These are phyloP conservation scores for cattle (Bos taurus) DNA, from an alignment of 2,113 vertebrate genomes.

Conservation along the genomic window DNA sequence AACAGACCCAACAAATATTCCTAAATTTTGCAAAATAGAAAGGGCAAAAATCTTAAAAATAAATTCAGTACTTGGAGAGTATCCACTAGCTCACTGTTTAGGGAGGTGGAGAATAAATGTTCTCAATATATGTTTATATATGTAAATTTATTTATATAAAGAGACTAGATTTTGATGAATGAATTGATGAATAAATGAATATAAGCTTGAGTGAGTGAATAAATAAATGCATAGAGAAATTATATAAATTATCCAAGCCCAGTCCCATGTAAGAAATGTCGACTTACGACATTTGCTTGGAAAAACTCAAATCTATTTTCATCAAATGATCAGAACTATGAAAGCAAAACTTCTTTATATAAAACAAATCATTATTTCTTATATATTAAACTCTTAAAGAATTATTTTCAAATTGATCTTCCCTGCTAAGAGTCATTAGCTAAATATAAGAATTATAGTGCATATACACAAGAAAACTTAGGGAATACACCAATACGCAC, in stretches of 20 bases:
- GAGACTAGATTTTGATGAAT: not conserved
- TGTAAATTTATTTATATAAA: not conserved
- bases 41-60: not conserved
- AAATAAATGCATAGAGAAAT: not conserved
- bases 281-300: not conserved
- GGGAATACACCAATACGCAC: not conserved
- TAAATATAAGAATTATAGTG: not conserved
- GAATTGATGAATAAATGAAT: not conserved
- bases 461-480: not conserved
- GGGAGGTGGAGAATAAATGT: not conserved
- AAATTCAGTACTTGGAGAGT: not conserved
- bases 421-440: not conserved
- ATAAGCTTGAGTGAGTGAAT: not conserved
- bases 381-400: not conserved
- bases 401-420: not conserved
- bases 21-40: constrained; percentile 54
- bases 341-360: not conserved
- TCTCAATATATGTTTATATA: not conserved
- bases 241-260: not conserved
- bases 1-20: constrained; percentile 51
- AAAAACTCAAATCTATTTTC: not conserved
- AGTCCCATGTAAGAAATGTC: not conserved
- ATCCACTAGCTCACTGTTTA: not conserved
- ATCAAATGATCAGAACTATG: not conserved
- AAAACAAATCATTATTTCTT: constrained; percentile 29